These are phyloP conservation scores for Muschampia plurimacula DNA, from an alignment of 2,888 invertebrate species.

Conservation along the genomic window DNA sequence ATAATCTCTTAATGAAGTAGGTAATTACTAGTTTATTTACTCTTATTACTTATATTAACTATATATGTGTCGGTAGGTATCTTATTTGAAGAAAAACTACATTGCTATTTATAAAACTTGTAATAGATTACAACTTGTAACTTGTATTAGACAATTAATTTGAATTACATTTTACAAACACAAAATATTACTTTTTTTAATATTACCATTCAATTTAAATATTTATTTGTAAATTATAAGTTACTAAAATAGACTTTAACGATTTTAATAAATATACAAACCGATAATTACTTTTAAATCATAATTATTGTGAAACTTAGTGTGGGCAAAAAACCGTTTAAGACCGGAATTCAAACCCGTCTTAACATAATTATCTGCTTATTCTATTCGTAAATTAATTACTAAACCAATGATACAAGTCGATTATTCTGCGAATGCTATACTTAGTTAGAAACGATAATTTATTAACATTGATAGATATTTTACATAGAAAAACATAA, in stretches of 20 bases:
- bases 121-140: too few relatives aligned
- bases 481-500: slow-evolving; percentile 45
- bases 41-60: too few relatives aligned
- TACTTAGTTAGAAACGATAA: slow-evolving; percentile 50
- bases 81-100: too few relatives aligned
- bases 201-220: background rate
- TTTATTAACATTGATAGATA: slow-evolving; percentile 46
- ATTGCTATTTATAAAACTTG: too few relatives aligned
- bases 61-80: too few relatives aligned
- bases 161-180: too few relatives aligned
- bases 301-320: slow-evolving; percentile 17
- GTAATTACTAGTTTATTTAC: too few relatives aligned
- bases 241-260: background rate
- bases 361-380: slow-evolving; percentile 37
- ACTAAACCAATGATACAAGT: slow-evolving; percentile 31
- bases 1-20: too few relatives aligned
- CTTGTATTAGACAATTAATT: too few relatives aligned
- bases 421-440: slow-evolving; percentile 48
- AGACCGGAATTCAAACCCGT: slow-evolving; percentile 32
- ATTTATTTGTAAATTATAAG: slow-evolving; percentile 31
- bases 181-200: too few relatives aligned
- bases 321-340: slow-evolving; percentile 17
- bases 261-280: slow-evolving; percentile 23
- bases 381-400: slow-evolving; percentile 37
- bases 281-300: slow-evolving; percentile 36